These are phyloP conservation scores for Apis dorsata DNA, from an alignment of 1,140 invertebrate genomes.

Conservation along the genomic window DNA sequence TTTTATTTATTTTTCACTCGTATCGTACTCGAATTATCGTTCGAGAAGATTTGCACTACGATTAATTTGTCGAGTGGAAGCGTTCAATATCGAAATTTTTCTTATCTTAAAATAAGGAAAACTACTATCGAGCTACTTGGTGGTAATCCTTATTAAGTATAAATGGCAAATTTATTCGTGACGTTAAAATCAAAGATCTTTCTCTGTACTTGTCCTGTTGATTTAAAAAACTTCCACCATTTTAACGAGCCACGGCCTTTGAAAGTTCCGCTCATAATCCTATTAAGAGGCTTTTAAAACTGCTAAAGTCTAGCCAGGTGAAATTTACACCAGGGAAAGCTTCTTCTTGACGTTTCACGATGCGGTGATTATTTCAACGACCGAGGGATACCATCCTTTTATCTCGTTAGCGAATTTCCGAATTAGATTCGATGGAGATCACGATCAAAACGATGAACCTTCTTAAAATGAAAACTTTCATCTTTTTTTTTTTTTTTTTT, in stretches of 20 bases:
- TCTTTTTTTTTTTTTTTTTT: background rate
- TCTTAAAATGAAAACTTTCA: slow-evolving; percentile 15
- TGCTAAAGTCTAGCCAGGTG: slow-evolving; percentile 11
- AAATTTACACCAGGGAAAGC: slow-evolving; percentile 29
- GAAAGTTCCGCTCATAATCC: slow-evolving; percentile 33
- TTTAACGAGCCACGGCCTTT: slow-evolving; percentile 27
- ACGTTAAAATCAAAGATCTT: slow-evolving; percentile 2
- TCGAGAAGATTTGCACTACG: too few relatives aligned
- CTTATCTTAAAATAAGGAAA: too few relatives aligned
- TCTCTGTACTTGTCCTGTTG: slow-evolving; percentile 6
- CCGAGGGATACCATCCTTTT: slow-evolving; percentile 26
- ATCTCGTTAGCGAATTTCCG: slow-evolving; percentile 34
- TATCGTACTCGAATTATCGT: too few relatives aligned
- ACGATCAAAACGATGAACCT: background rate
- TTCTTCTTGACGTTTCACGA: slow-evolving; percentile 9
- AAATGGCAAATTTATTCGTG: slow-evolving; percentile 12
- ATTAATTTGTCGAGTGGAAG: too few relatives aligned
- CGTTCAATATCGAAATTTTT: background rate
- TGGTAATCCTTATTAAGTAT: background rate
- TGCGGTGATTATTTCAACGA: slow-evolving; percentile 29
- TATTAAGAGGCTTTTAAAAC: slow-evolving; percentile 45
- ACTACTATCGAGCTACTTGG: background rate
- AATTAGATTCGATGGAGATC: background rate
- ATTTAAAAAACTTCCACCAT: slow-evolving; percentile 22
- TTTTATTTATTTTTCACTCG: too few relatives aligned